These are phyloP conservation scores for Panzeria rudis DNA, from an alignment of 2,888 invertebrate species.

Conservation along the genomic window DNA sequence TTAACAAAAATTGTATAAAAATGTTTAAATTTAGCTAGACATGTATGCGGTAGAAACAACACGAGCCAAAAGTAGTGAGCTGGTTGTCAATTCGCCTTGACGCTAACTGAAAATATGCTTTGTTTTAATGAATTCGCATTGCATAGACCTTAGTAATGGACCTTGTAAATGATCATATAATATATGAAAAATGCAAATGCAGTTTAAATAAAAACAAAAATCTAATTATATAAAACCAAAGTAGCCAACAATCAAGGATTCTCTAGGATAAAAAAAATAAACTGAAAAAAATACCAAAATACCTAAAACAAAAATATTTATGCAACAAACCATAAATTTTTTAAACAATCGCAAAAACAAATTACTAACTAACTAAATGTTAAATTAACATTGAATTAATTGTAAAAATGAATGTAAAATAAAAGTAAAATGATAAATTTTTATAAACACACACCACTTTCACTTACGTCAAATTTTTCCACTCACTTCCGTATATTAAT, in stretches of 20 bases:
- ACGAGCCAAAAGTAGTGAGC: too few species aligned
- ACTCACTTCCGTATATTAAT: slow-evolving; percentile 13
- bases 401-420: slow-evolving; percentile 26
- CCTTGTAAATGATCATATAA: too few species aligned
- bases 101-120: too few species aligned
- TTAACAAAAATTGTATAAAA: too few species aligned
- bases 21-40: too few species aligned
- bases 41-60: too few species aligned
- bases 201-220: background rate
- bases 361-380: slow-evolving; percentile 36
- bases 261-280: slow-evolving; percentile 9
- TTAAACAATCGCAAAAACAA: background rate
- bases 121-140: too few species aligned
- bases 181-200: background rate
- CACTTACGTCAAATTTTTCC: slow-evolving; percentile 20
- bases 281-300: slow-evolving; percentile 59
- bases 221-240: slow-evolving; percentile 14
- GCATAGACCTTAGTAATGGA: too few species aligned
- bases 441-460: slow-evolving; percentile 24
- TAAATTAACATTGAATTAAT: slow-evolving; percentile 56
- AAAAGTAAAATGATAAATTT: background rate
- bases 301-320: slow-evolving; percentile 16
- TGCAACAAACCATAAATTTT: slow-evolving; percentile 3
- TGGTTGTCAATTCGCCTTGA: too few species aligned
- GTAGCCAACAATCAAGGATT: slow-evolving; percentile 36